Percentiles rank a stretch among this genome's conserved stretches.
Conservation (phyloP, 37 sponge, comb jelly and placozoan genomes). For the Chondrilla cf. caribensis region DNA sequence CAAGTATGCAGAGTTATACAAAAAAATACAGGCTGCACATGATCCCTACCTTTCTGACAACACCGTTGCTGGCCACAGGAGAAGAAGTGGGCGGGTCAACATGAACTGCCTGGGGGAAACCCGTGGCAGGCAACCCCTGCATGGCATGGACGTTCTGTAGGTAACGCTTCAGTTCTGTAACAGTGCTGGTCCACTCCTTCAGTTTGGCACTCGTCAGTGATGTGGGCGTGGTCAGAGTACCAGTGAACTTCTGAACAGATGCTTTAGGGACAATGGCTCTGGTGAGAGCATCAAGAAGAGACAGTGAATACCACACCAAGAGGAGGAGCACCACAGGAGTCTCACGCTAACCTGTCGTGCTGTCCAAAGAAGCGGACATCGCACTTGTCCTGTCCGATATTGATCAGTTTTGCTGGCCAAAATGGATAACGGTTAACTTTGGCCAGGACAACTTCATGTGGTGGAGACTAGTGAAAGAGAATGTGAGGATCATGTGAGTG, state of each 20-base stretch:
- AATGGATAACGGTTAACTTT: constrained; percentile 88
- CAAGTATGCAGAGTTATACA: too few relatives aligned
- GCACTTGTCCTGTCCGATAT: constrained; percentile 78
- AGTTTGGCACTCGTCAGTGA: constrained; percentile 48
- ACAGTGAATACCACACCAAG: too few relatives aligned
- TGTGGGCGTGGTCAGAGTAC: constrained; percentile 58
- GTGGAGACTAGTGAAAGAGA: constrained; percentile 36
- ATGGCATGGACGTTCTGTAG: constrained; percentile 56
- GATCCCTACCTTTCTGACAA: too few relatives aligned
- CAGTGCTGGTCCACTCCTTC: constrained; percentile 67
- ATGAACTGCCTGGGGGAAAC: too few relatives aligned
- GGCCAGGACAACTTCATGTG: constrained; percentile 84
- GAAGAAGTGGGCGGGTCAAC: too few relatives aligned
- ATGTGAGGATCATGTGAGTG: background rate
- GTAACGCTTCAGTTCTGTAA: constrained; percentile 71
- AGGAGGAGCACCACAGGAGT: too few relatives aligned
- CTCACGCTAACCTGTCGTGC: constrained; percentile 60
- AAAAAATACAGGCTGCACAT: too few relatives aligned
- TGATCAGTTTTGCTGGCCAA: constrained; percentile 95
- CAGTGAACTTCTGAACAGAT: constrained; percentile 51
- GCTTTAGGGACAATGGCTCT: constrained; percentile 60
- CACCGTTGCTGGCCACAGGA: too few relatives aligned
- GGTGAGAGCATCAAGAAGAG: background rate
- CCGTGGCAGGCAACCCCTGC: too few relatives aligned
- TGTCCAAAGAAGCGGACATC: constrained; percentile 96